Evolutionary conservation across 2,888 invertebrate species (phyloP).

Genomic region (Teleogryllus oceanicus): DNA sequence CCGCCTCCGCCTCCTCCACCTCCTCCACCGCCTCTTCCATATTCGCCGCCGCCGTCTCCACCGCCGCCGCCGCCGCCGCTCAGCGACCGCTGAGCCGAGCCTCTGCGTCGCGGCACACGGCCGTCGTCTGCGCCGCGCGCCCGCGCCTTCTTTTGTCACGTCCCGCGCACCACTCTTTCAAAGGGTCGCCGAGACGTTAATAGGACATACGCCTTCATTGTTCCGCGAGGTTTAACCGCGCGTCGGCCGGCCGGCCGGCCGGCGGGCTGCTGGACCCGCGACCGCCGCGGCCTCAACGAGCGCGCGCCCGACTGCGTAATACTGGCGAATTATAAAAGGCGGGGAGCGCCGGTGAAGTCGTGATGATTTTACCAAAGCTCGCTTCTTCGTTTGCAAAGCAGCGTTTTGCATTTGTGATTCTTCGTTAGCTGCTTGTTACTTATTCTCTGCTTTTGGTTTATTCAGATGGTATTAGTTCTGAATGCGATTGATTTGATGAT

Average conservation of each 20-base stretch:
- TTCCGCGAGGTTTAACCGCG: neutral
- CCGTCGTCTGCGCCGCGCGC: neutral
- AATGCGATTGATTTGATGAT: no score
- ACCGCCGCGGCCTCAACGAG: neutral
- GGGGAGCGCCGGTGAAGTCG: neutral
- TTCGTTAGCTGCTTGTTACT: no score
- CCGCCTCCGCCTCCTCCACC: neutral
- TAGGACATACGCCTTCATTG: constrained; percentile 18
- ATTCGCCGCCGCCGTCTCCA: neutral
- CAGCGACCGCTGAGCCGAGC: neutral
- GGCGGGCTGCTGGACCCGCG: no score
- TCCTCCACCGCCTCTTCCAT: no score
- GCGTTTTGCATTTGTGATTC: no score
- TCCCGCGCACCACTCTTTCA: neutral
- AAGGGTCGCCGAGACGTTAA: constrained; percentile 1
- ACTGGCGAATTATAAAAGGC: neutral
- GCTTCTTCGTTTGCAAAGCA: neutral
- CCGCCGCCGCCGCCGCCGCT: neutral
- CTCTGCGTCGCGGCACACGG: neutral
- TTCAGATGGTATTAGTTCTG: no score
- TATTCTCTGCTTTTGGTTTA: no score
- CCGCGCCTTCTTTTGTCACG: neutral
- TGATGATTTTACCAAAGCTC: neutral
- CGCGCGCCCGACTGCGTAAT: neutral
- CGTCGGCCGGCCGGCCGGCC: neutral